Base-by-base conservation (phyloP, 2,888 invertebrate genomes). In the Folsomia manolachei region DNA sequence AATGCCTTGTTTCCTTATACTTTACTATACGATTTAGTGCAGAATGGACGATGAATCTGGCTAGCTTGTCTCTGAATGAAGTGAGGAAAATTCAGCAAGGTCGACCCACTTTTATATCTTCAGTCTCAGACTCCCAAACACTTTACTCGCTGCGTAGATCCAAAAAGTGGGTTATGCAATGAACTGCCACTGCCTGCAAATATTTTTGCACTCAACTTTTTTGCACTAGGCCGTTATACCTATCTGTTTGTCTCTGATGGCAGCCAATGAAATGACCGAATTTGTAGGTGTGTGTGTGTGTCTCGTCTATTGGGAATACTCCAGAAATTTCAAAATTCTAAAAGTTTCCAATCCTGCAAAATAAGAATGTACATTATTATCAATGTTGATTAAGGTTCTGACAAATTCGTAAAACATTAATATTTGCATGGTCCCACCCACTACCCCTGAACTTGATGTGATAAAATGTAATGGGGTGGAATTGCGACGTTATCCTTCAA, bases 101-200 rank as follows among this genome's bases (percentile, higher is more conserved):
- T 25, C 62, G 62, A 62, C 62, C 24, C 14, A 25, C 62, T 62
- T 62, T 62, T 62, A 62, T 62, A 62, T 62, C 23, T 1, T 24
- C 62, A 62, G n/a, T 60, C 18, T 24, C 62, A 62, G n/a, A 9
- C 18, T 2, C 24, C 25, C 62, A 24, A 60, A 4, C n/a, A 62
- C 24, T 24, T 62, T 21, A 9, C n/a, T n/a, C n/a, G n/a, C 39
- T 39, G 39, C 39, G 39, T 39, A 39, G 39, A 39, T n/a, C n/a
- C n/a, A 52, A 52, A 52, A 14, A n/a, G 4, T 18, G 60, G 23
- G 60, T 9, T 23, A 23, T 60, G 60, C 60, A 23, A 21, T 14
- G 52, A 52, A 52, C 18, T 52, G 52, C 11, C 52, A 14, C 18
- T 52, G 52, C 18, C 18, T 11, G 61, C 11, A 63, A 2, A 25